Base-by-base conservation (phyloP, 2,888 invertebrate species). In the Noctua comes region DNA sequence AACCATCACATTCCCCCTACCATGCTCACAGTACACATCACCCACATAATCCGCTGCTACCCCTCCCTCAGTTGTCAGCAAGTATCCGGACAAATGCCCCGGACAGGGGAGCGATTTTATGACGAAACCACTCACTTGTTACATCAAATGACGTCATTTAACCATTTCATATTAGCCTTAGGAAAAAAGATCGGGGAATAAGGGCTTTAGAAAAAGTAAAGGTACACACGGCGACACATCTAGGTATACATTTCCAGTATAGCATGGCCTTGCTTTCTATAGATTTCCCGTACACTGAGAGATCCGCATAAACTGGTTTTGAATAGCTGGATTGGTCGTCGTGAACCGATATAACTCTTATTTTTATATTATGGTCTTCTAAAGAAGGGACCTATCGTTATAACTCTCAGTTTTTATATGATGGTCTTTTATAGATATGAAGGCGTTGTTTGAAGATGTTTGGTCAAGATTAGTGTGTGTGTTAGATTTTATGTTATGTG, bases 61-160 rank as follows among this genome's bases (percentile, higher is more conserved):
- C 90, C 90, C 88, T 92, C 91, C 86, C 91, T 91, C 89, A 90
- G 89, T 86, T 92, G 93, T 92, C 92, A 91, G 90, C 89, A 88
- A 79, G 89, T 90, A 84, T 84, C 80, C 83, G 90, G 65, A 84
- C 83, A 89, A 92, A 91, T 87, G 88, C 86, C 81, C 82, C 78
- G 75, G 74, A 86, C 80, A 86, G 36, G 65, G 57, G 62, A 68
- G 75, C 43, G 87, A 59, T 83, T 91, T 91, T 92, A 91, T 90
- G 91, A 88, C 86, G 80, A 83, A 76, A 54, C 73, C 74, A 69
- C 79, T 84, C 79, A 81, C 77, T 80, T 86, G 82, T 74, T 70
- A 72, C 77, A 31, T 68, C 13, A 79, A 87, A 89, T 86, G 83
- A 88, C 79, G 88, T 85, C 82, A 80, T 88, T 90, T 86, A 86